Percentiles rank a stretch among this genome's conserved stretches.
Conservation (phyloP, 2,888 invertebrate species). For the Heliconius ismenius region DNA sequence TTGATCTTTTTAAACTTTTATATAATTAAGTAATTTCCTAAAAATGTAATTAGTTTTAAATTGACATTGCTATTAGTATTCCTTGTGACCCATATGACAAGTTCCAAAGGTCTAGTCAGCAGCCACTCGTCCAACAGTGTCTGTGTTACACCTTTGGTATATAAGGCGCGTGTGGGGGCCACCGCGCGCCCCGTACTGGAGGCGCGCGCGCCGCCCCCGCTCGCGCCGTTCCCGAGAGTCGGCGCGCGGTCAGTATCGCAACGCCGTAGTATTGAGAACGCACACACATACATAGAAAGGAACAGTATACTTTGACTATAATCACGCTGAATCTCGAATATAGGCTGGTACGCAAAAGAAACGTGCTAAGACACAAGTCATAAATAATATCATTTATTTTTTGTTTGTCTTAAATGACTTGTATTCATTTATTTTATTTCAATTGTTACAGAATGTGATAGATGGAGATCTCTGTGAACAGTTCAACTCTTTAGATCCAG, state of each 20-base stretch:
- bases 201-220: conserved; percentile 53
- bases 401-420: too few relatives aligned
- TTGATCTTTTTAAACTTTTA: not conserved
- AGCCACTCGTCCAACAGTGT: conserved; percentile 52
- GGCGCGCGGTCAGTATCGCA: conserved; percentile 52
- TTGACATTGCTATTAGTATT: too few relatives aligned
- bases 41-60: not conserved
- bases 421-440: not conserved
- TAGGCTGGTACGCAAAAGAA: too few relatives aligned
- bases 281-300: conserved; percentile 51
- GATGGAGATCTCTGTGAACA: conserved; percentile 99
- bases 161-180: conserved; percentile 54
- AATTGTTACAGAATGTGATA: conserved; percentile 91
- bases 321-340: too few relatives aligned
- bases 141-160: conserved; percentile 79
- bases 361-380: too few relatives aligned
- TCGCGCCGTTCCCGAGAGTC: conserved; percentile 73
- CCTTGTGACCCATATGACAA: not conserved
- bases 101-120: conserved; percentile 75
- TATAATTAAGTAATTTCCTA: too few relatives aligned
- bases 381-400: too few relatives aligned
- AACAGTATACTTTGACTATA: too few relatives aligned
- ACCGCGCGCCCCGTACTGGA: conserved; percentile 63
- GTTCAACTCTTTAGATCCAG: conserved; percentile 96
- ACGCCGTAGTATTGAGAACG: conserved; percentile 73